A percentile compares a stretch with the other conserved stretches of the same genome.
Evolutionary conservation across 2,888 invertebrate species (phyloP).

Genomic region (Aleiodes testaceus): DNA sequence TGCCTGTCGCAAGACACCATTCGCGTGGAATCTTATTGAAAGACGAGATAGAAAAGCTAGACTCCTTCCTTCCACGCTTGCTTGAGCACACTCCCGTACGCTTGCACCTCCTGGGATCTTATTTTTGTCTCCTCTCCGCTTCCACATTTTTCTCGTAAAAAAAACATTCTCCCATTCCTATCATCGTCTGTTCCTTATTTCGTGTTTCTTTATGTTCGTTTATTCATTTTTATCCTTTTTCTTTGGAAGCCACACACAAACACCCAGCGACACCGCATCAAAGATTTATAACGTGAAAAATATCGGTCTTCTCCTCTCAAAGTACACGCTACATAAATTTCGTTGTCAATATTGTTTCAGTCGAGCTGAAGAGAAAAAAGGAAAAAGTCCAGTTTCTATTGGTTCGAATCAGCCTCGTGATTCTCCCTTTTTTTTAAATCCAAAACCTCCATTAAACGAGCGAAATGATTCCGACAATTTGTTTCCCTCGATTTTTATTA

Average conservation of each 20-base stretch:
- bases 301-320: constrained; percentile 11
- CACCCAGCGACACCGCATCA: constrained; percentile 22
- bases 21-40: constrained; percentile 34
- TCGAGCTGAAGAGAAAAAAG: background rate
- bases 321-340: constrained; percentile 26
- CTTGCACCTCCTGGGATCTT: constrained; percentile 20
- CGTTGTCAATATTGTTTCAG: constrained; percentile 26
- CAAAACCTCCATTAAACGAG: constrained; percentile 1
- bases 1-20: constrained; percentile 3
- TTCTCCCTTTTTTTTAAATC: background rate
- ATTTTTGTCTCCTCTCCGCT: constrained; percentile 19
- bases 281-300: constrained; percentile 29
- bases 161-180: background rate
- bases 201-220: constrained; percentile 20
- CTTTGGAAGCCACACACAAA: constrained; percentile 8
- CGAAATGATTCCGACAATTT: background rate
- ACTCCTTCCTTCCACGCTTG: constrained; percentile 27
- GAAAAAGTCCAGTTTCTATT: background rate
- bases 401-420: constrained; percentile 1
- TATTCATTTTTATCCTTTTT: constrained; percentile 8
- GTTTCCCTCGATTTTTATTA: background rate
- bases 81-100: constrained; percentile 9
- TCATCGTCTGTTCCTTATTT: constrained; percentile 24
- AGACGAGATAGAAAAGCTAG: constrained; percentile 24
- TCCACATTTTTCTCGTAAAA: background rate